Base-by-base conservation (phyloP, 2,797 vertebrate species). In the Sebastes dallii region DNA sequence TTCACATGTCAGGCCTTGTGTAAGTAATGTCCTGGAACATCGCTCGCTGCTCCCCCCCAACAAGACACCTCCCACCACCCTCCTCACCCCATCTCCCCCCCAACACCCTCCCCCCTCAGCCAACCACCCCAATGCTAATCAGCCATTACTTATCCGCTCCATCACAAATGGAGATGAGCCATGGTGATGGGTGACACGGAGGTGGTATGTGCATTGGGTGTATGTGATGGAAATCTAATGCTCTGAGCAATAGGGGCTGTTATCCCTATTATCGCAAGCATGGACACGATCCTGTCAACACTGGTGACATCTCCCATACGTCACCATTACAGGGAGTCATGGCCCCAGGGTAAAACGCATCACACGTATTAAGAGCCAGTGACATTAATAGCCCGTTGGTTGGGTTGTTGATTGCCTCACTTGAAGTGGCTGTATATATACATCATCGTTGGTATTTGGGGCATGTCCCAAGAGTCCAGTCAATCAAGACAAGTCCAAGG, bases 21-120 rank as follows among this genome's bases (percentile, higher is more conserved):
- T 73, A 80, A 85, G 74, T 78, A 67, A 86, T 70, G 77, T 85
- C 81, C 69, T 32, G 78, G 56, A 81, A 78, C 69, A 5, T 81
- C 78, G 56, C 36, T 83, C 61, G 24, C 59, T 62, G 65, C 39
- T 76, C 62, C 59, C 55, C 54, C 13, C 52, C 50, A 70, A 82
- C 84, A 55, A 81, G 76, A 75, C 70, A 65, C 69, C 42, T 32
- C 61, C 24, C 56, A 3, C 13, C 32, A 59, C 6, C 39, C 32
- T 24, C 22, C 58, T 56, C 59, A 32, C 56, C 29, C 56, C 55
- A 0, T 32, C 66, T 5, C 39, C 34, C 20, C 32, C 13, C 55
- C 22, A 2, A 24, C 54, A 16, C 42, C 42, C 3, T 32, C 9
- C 56, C n/a, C n/a, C 55, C 39, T 54, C 50, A 62, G 32, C 56